These are phyloP conservation scores for Eupristina koningsbergeri DNA, from an alignment of 1,140 invertebrate species.

Conservation along the genomic window DNA sequence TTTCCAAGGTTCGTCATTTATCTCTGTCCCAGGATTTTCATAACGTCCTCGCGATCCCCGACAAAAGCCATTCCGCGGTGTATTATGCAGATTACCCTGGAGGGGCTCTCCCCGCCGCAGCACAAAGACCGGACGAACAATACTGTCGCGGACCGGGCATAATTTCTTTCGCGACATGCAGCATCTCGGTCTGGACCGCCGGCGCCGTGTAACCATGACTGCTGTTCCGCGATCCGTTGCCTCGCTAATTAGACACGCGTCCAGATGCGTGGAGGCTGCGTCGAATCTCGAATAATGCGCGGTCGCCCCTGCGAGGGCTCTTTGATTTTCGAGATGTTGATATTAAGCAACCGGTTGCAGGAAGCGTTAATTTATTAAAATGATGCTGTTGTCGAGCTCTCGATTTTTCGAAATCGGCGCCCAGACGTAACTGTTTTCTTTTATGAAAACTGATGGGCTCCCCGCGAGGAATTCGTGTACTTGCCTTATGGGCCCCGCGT, in stretches of 20 bases:
- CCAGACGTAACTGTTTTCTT: neutral
- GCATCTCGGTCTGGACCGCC: neutral
- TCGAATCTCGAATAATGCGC: neutral
- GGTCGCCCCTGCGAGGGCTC: neutral
- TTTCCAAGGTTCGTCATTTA: neutral
- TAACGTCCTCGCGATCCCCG: neutral
- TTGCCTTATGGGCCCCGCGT: too few relatives aligned
- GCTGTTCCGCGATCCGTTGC: conserved; percentile 36
- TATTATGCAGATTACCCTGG: conserved; percentile 29
- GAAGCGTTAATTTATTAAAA: neutral
- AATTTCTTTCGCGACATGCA: conserved; percentile 39
- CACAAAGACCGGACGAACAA: neutral
- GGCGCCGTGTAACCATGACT: neutral
- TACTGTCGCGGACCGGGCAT: conserved; percentile 14
- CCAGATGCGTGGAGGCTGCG: conserved; percentile 12
- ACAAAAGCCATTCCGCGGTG: neutral
- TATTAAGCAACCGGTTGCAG: neutral
- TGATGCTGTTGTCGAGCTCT: neutral
- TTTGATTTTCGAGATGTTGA: neutral
- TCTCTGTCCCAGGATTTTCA: neutral
- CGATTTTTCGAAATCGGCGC: neutral
- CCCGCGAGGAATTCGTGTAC: too few relatives aligned
- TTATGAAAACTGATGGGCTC: neutral
- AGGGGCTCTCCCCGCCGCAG: neutral
- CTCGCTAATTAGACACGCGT: conserved; percentile 47